Conservation (phyloP, 1,140 invertebrate species). For the Scylla paramamosain region DNA sequence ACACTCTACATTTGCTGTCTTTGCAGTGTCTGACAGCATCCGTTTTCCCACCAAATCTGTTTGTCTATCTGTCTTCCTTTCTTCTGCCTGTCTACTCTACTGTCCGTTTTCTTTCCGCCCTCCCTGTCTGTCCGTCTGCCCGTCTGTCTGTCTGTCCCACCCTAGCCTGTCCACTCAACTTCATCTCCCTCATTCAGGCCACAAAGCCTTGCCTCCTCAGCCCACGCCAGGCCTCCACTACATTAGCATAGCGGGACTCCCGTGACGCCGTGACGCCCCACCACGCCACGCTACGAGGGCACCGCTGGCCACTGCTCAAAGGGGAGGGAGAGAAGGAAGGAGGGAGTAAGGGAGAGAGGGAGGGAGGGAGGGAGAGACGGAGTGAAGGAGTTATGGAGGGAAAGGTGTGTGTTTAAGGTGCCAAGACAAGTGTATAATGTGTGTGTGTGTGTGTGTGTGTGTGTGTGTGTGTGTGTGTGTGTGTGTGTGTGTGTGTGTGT, state of each 20-base stretch:
- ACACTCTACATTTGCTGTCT: too few species aligned
- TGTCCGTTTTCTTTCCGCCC: not conserved
- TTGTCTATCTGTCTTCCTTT: not conserved
- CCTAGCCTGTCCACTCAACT: too few species aligned
- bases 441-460: slow-evolving; percentile 10
- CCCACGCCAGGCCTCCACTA: not conserved
- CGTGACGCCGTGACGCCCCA: not conserved
- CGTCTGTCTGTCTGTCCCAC: not conserved
- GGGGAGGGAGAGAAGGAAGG: too few species aligned
- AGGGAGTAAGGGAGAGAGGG: not conserved
- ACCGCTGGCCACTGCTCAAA: not conserved
- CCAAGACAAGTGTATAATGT: slow-evolving; percentile 22
- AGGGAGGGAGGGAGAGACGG: not conserved
- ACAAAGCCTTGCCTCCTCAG: not conserved
- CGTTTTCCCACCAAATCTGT: too few species aligned
- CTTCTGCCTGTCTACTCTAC: not conserved
- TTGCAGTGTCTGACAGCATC: too few species aligned
- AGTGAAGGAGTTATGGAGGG: not conserved
- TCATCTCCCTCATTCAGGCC: not conserved
- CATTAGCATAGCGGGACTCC: not conserved
- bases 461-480: slow-evolving; percentile 10
- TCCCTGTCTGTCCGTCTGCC: not conserved
- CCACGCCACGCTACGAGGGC: not conserved
- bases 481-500: not conserved
- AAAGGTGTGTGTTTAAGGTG: slow-evolving; percentile 13